Conservation (phyloP, 2,113 vertebrate species). For the Numenius arquata region DNA sequence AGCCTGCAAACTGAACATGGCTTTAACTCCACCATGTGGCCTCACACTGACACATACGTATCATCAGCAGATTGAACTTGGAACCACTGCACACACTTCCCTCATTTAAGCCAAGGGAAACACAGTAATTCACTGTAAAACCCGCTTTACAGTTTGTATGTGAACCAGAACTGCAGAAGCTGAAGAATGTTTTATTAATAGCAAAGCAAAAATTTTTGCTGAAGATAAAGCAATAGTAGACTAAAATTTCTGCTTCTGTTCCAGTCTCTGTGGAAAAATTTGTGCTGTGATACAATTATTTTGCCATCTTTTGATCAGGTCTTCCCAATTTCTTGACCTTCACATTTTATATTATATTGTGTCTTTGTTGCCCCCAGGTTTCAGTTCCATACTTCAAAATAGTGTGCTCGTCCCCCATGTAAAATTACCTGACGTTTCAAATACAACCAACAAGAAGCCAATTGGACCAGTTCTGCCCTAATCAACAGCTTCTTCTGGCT, state of each 20-base stretch:
- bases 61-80: neutral
- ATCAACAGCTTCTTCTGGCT: neutral
- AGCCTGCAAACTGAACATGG: neutral
- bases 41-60: neutral
- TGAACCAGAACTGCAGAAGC: neutral
- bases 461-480: neutral
- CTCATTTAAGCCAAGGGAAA: neutral
- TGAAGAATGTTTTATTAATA: neutral
- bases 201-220: neutral
- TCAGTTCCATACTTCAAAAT: neutral
- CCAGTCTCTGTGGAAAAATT: neutral
- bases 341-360: neutral
- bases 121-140: neutral
- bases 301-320: neutral
- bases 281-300: neutral
- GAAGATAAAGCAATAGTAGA: neutral
- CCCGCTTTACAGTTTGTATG: neutral
- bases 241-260: neutral
- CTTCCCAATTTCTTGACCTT: neutral
- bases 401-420: neutral
- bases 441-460: neutral
- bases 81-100: neutral
- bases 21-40: conserved; percentile 42
- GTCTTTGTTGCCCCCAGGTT: accelerated
- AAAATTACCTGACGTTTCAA: neutral